Evolutionary conservation across 2,888 invertebrate genomes (phyloP), one percentile per base, ranked within the genome.

Genomic region (Lomographa bimaculata): DNA sequence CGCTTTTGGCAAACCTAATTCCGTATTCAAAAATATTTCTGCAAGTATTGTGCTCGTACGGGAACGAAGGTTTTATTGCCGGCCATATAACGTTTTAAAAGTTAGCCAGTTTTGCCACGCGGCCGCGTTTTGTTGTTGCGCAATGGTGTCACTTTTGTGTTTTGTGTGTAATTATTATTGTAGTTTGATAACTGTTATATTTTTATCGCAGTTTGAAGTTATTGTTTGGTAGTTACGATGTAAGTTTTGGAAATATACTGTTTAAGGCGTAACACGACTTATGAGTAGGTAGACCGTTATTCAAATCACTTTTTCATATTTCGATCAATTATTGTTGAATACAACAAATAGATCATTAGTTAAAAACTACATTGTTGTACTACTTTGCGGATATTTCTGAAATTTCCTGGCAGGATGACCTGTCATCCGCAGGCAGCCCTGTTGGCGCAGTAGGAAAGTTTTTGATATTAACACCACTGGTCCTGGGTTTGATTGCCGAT

Each of bases 1-100:
- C 85, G 79, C 79, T 80, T 86, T 87, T 84, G 85, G 78, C 85
- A 81, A 84, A 87, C 89, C 89, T 89, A 89, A 89, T 89, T 89
- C 86, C 78, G 89, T 89, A 89, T 89, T 89, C 89, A 89, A 89
- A 89, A 89, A 89, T 89, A 87, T 89, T 86, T 87, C 82, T 81
- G 82, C 87, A 79, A 86, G 87, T 87, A 87, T 89, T 87, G 89
- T 89, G 78, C 77, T 83, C 78, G 86, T 81, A 85, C 82, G 78
- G 65, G 72, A 79, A 74, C 78, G 76, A 79, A 78, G 84, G 79
- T 85, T 89, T 89, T 89, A 89, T 89, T 78, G 75, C 85, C 73
- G 78, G 59, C 80, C 85, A 80, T 89, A 89, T 89, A 89, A 84
- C 87, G 89, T 84, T 89, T 89, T 87, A 84, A 87, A 89, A 89